Percentiles rank a stretch among this genome's conserved stretches.
Evolutionary conservation across 2,888 invertebrate species (phyloP).

Genomic region (Crocallis elinguaria): DNA sequence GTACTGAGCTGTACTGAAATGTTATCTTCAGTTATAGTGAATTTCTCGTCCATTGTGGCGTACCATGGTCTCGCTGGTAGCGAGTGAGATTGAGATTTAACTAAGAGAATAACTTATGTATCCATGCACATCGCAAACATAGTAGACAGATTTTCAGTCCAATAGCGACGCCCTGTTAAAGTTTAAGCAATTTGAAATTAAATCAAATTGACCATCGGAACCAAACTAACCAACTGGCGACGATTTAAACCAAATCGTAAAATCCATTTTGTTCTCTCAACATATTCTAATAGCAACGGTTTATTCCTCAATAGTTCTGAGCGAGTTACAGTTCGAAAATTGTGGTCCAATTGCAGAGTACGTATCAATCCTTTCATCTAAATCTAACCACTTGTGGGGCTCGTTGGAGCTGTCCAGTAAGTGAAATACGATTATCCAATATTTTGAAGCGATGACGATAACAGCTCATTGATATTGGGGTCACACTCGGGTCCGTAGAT

Average conservation of each 20-base stretch:
- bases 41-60: too few relatives aligned
- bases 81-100: too few relatives aligned
- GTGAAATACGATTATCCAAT: constrained; percentile 2
- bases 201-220: background rate
- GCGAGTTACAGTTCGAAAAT: constrained; percentile 52
- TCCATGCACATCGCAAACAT: too few relatives aligned
- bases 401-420: constrained; percentile 36
- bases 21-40: too few relatives aligned
- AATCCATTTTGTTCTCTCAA: background rate
- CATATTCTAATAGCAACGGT: constrained; percentile 5
- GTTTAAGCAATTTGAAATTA: background rate
- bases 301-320: constrained; percentile 22
- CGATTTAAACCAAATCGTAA: background rate
- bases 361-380: constrained; percentile 63
- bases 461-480: too few relatives aligned
- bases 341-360: constrained; percentile 65
- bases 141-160: too few relatives aligned
- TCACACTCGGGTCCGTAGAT: too few relatives aligned
- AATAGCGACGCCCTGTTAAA: background rate
- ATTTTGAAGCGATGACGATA: too few relatives aligned
- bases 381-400: constrained; percentile 46
- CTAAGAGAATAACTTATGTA: too few relatives aligned
- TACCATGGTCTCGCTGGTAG: too few relatives aligned
- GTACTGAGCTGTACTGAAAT: too few relatives aligned
- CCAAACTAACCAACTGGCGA: background rate